phyloP scores from a whole-genome alignment of 2,113 vertebrate species.

The Merops nubicus region DNA sequence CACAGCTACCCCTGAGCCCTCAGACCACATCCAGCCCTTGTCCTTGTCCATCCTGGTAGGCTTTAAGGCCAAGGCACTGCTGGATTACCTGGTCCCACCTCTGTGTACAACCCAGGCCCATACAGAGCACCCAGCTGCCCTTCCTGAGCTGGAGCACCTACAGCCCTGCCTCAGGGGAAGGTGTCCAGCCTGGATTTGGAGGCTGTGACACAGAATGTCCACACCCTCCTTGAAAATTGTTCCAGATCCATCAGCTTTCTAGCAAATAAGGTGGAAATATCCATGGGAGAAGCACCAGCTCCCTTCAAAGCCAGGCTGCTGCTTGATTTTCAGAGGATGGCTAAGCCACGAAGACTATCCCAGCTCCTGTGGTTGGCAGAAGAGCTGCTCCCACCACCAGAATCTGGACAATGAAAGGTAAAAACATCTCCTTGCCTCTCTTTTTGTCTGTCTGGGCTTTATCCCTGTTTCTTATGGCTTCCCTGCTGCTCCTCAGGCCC shows the following conservation, averaged over 20 bases:
- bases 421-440: background rate
- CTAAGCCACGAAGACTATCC: rapidly evolving
- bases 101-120: background rate
- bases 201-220: background rate
- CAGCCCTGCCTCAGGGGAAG: background rate
- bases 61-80: background rate
- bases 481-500: no score
- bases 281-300: background rate
- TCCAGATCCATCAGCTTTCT: background rate
- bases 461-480: background rate
- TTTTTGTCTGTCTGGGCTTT: background rate
- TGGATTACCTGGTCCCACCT: background rate
- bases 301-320: background rate
- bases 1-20: background rate
- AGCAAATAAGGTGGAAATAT: background rate
- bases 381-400: background rate
- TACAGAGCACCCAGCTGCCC: background rate
- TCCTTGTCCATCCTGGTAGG: background rate
- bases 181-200: background rate
- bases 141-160: background rate
- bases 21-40: rapidly evolving
- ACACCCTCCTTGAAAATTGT: background rate
- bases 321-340: no score
- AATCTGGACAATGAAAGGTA: background rate
- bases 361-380: no score